phyloP scores from a whole-genome alignment of 2,888 invertebrate species.

The Chloroclysta siterata region DNA sequence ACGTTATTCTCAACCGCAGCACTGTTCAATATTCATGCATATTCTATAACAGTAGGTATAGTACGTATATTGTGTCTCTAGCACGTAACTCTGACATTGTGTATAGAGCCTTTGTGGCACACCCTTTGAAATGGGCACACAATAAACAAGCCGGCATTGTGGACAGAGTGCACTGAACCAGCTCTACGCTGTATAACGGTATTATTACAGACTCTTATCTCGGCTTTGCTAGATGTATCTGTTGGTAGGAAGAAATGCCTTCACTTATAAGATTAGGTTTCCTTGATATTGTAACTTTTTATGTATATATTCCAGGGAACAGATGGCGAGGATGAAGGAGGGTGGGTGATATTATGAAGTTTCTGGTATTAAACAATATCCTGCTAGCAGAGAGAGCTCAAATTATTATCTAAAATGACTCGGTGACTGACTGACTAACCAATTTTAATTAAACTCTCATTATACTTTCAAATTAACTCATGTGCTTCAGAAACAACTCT shows the following conservation, averaged over 20 bases:
- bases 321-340: constrained; percentile 2
- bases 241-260: constrained; percentile 26
- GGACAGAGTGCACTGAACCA: constrained; percentile 56
- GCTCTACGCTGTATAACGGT: constrained; percentile 42
- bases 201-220: constrained; percentile 38
- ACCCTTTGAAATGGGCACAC: constrained; percentile 64
- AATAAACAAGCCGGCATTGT: constrained; percentile 65
- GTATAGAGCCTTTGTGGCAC: constrained; percentile 61
- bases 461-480: constrained; percentile 10
- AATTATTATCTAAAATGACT: background rate
- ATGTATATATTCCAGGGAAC: constrained; percentile 1
- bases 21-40: constrained; percentile 52
- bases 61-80: constrained; percentile 39
- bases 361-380: background rate
- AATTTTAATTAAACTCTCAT: constrained; percentile 10
- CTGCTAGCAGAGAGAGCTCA: too few species aligned
- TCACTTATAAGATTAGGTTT: constrained; percentile 27
- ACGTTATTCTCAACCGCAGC: constrained; percentile 31
- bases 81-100: constrained; percentile 54
- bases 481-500: constrained; percentile 13
- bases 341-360: background rate
- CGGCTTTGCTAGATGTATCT: constrained; percentile 30
- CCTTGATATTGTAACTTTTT: constrained; percentile 16
- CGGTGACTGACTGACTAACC: constrained; percentile 4
- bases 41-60: constrained; percentile 44